Conservation (phyloP, 2,113 vertebrate species). For the Benitochromis conjunctus region DNA sequence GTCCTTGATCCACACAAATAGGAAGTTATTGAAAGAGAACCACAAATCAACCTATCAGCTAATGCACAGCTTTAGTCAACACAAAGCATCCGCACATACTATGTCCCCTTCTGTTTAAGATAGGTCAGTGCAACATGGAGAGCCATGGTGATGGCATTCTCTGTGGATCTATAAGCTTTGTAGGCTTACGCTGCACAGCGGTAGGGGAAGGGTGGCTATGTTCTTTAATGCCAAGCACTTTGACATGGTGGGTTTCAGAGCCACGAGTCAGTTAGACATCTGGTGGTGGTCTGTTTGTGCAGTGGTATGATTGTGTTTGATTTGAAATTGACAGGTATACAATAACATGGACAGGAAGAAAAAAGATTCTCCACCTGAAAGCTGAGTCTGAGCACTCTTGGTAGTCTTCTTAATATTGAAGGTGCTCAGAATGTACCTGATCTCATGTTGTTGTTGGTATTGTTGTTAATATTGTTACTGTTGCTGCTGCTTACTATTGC, state of each 20-base stretch:
- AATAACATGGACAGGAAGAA: not conserved
- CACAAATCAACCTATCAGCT: not conserved
- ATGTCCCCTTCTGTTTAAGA: not conserved
- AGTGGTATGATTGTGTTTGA: not conserved
- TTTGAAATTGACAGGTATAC: not conserved
- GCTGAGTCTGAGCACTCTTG: not conserved
- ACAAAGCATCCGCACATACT: not conserved
- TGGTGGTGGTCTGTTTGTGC: not conserved
- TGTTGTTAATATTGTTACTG: not conserved
- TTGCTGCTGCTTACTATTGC: not conserved
- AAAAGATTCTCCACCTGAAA: not conserved
- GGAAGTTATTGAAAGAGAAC: not conserved
- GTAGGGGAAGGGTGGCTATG: not conserved
- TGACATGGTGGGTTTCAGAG: not conserved
- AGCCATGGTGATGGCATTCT: not conserved
- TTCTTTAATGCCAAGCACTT: not conserved
- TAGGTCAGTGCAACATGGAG: not conserved
- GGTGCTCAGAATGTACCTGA: not conserved
- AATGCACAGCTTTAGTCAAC: not conserved
- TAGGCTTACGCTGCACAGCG: not conserved
- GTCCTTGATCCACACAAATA: accelerated
- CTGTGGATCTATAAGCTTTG: not conserved
- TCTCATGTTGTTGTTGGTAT: not conserved
- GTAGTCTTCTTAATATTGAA: not conserved
- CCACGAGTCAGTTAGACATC: not conserved